A percentile compares a stretch with the other conserved stretches of the same genome.
These are phyloP conservation scores for Empidonax alnorum DNA, from an alignment of 2,113 vertebrate genomes.

Conservation along the genomic window DNA sequence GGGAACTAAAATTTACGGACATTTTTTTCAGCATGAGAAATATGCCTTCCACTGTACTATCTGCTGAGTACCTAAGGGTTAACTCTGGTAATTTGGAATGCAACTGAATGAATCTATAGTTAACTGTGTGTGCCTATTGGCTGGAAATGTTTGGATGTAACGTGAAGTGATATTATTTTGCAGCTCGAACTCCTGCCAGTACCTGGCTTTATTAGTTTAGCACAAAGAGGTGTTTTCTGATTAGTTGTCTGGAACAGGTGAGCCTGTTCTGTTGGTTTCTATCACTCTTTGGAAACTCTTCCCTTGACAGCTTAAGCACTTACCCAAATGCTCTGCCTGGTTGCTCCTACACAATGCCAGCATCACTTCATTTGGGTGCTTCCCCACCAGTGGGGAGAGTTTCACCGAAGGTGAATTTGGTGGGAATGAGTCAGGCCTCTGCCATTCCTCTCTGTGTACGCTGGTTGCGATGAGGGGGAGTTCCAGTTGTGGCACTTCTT, in stretches of 20 bases:
- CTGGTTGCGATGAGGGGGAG: neutral
- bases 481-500: slow-evolving; percentile 24
- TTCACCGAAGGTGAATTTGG: neutral
- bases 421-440: slow-evolving; percentile 11
- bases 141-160: slow-evolving; percentile 29
- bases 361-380: neutral
- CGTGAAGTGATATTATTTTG: slow-evolving; percentile 2
- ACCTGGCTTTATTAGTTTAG: slow-evolving; percentile 31
- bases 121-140: slow-evolving; percentile 17
- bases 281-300: slow-evolving; percentile 22
- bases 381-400: neutral
- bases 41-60: neutral
- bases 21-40: neutral
- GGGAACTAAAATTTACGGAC: neutral
- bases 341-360: neutral
- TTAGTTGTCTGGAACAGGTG: slow-evolving; percentile 30
- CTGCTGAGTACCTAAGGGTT: neutral
- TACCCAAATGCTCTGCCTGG: neutral
- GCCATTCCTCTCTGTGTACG: neutral
- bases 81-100: neutral
- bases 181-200: slow-evolving; percentile 17
- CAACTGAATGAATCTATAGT: neutral
- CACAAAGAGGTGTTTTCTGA: slow-evolving; percentile 48
- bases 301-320: neutral
- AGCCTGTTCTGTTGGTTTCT: neutral